Evolutionary conservation across 35 echinoderm and acorn worm species (phyloP), one percentile per base, ranked within the genome.

Genomic region (Eucidaris tribuloides): DNA sequence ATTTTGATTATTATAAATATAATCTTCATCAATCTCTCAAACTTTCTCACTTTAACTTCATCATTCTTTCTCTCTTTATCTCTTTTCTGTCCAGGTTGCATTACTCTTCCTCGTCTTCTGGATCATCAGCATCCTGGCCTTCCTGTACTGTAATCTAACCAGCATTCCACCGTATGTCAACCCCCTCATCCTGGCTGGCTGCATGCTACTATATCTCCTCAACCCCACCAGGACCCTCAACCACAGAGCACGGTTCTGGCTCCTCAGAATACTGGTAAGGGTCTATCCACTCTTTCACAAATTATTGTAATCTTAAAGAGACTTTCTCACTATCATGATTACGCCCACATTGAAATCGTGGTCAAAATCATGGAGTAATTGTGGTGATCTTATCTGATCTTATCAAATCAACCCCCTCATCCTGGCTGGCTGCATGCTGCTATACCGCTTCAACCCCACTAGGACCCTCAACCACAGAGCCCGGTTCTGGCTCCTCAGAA

Each of bases 401-500:
- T n/a, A n/a, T n/a, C n/a, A n/a, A n/a, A n/a, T 84, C 42, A 92
- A 89, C 66, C 94, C 94, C 0, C 86, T 97, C 7, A 70, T 87
- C 42, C 58, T 97, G 39, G 94, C 90, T 3, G 86, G 86, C 1
- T 81, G 87, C 19, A 89, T 97, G 86, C 15, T 89, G 35, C 32
- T 89, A 2, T 97, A 89, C 76, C 60, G 92, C 14, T 62, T 97
- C 42, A 97, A 97, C 71, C 94, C 94, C 30, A 93, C 83, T 33
- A 80, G 82, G 46, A 97, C 90, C 7, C 50, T 97, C 24, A 89
- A 97, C 42, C 55, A 89, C 50, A 87, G 83, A 63, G 94, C 94
- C 3, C 79, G 94, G 27, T 85, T 97, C 36, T 97, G 94, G 94
- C 82, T 97, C 23, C 76, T 97, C 18, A 97, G 86, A 92, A 89